A percentile compares a stretch with the other conserved stretches of the same genome.
phyloP scores from a whole-genome alignment of 2,888 invertebrate species.

The Junonia oenone region DNA sequence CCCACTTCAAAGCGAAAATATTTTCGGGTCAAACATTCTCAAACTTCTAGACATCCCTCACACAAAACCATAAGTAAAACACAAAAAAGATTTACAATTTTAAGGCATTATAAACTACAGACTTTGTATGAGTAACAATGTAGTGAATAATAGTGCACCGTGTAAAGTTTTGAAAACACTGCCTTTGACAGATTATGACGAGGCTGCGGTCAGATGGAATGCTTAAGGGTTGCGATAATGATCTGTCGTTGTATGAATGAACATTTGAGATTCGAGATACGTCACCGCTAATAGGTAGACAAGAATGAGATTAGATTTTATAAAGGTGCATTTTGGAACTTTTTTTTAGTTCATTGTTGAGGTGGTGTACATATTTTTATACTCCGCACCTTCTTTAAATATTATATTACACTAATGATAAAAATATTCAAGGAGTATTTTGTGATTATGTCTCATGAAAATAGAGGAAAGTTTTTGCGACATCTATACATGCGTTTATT shows the following conservation, averaged over 20 bases:
- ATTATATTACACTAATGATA: neutral
- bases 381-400: neutral
- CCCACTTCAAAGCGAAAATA: constrained; percentile 33
- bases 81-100: no score
- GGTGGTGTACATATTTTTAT: neutral
- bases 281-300: constrained; percentile 40
- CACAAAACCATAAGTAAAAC: neutral
- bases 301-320: constrained; percentile 3
- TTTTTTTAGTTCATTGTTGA: neutral
- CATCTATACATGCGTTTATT: no score
- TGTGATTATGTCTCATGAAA: no score
- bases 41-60: constrained; percentile 25
- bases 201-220: constrained; percentile 38
- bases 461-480: no score
- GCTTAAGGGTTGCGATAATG: constrained; percentile 38
- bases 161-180: constrained; percentile 4
- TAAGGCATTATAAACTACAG: neutral
- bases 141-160: neutral
- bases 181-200: constrained; percentile 40
- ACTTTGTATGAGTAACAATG: neutral
- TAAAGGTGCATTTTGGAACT: neutral
- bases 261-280: constrained; percentile 43
- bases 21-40: constrained; percentile 15
- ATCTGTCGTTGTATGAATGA: constrained; percentile 45
- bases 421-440: no score